Evolutionary conservation across 2,113 vertebrate genomes (phyloP), one percentile per base, ranked within the genome.

Genomic region (Procavia capensis): DNA sequence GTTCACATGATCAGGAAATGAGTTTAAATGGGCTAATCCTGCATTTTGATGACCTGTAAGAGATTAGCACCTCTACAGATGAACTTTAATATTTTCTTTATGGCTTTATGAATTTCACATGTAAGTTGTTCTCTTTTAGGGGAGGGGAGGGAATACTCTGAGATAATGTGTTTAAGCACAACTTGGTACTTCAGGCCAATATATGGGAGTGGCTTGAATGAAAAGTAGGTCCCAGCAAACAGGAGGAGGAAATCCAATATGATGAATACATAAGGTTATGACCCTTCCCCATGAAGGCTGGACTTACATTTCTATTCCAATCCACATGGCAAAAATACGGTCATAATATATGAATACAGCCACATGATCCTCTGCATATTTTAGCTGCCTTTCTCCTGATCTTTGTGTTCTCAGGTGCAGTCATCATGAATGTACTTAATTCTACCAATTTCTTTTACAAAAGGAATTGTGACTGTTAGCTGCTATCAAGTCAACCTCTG

Each of bases 61-160:
- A 54, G n/a, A 36, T 54, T 6, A 85, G 39, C 5, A 94, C 41
- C 74, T 24, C 68, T 63, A 39, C 74, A 39, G 25, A 39, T 84
- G 59, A 89, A 93, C 29, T 96, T 80, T 57, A 94, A 80, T 94
- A 89, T 79, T 85, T n/a, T 86, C 75, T 83, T 83, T 41, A 80
- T 85, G 63, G 45, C 54, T 86, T 91, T 93, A 72, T 90, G 76
- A 89, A 95, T 87, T 45, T 74, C 41, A 85, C 47, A 59, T 70
- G 80, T 83, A n/a, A 0, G 14, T 19, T 86, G 74, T 63, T 22
- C 34, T 95, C 54, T 78, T 91, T 59, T 76, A 85, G 41, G 54
- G n/a, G 41, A 80, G 36, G 19, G 43, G 39, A 86, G 17, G 43
- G 43, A 29, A 88, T 61, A 93, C 9, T 41, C 34, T 84, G 66